These are phyloP conservation scores for Pomacea canaliculata DNA, from an alignment of 2,888 invertebrate genomes.

Conservation along the genomic window DNA sequence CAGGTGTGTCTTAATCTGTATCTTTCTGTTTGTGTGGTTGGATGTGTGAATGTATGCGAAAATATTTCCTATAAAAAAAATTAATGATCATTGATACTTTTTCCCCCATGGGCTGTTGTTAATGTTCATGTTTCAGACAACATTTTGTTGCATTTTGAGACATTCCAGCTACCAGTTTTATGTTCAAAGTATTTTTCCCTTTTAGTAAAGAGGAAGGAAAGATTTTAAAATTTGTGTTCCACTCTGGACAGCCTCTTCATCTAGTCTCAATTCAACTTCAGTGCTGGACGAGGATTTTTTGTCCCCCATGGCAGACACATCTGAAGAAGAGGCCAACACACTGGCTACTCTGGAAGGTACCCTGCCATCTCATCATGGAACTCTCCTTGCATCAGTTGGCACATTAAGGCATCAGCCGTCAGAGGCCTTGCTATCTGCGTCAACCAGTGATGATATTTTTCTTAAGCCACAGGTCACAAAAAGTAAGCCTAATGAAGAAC, in stretches of 20 bases:
- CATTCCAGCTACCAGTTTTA: too few relatives aligned
- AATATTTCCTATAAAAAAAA: too few relatives aligned
- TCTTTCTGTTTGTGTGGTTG: too few relatives aligned
- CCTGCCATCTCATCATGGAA: constrained; percentile 4
- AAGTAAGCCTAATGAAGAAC: constrained; percentile 42
- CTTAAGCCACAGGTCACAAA: constrained; percentile 59
- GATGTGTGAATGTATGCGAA: too few relatives aligned
- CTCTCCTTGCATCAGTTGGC: constrained; percentile 15
- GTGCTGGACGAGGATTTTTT: constrained; percentile 47
- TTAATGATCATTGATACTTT: too few relatives aligned
- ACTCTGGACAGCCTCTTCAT: constrained; percentile 48
- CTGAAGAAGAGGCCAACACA: constrained; percentile 16
- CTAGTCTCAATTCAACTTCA: constrained; percentile 49
- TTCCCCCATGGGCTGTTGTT: too few relatives aligned
- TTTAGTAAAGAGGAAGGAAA: too few relatives aligned
- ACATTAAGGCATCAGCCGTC: constrained; percentile 37
- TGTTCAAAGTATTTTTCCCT: too few relatives aligned
- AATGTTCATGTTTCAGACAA: too few relatives aligned
- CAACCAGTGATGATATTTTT: constrained; percentile 61
- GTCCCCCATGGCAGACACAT: constrained; percentile 28
- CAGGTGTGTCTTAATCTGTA: constrained; percentile 34
- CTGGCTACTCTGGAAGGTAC: constrained; percentile 13
- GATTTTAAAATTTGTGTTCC: too few relatives aligned
- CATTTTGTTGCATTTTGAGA: too few relatives aligned
- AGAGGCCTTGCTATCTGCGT: constrained; percentile 47